Evolutionary conservation across 92 coral and sea anemone species (phyloP), one percentile per base, ranked within the genome.

Genomic region (Actinostola sp.): DNA sequence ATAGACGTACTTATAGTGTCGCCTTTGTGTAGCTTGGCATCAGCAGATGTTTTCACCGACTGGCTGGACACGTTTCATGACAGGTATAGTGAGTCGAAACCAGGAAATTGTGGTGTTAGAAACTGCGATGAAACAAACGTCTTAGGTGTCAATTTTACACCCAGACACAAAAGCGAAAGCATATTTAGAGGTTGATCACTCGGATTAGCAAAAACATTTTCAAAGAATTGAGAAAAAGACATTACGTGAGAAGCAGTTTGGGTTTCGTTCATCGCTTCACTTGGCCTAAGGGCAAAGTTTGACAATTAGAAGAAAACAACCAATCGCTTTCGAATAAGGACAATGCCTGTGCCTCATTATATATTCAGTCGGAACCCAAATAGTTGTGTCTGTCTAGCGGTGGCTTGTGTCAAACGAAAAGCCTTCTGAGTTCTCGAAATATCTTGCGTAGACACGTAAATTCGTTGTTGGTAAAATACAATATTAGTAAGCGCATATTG

Each of bases 241-340:
- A 20, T 68, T 68, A 52, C 74, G 74, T 68, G 74, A 68, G 74
- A 50, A 50, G 5, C n/a, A 32, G 74, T 68, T 68, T 68, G 74
- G 58, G 30, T 68, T 67, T 33, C 36, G 43, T 41, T 56, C 62
- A 50, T 48, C 62, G 58, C 17, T 68, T 68, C 46, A 33, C 58
- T 68, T 68, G 62, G 21, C 74, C 74, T 51, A 11, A 68, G 62
- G 74, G 44, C 74, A 49, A 3, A 25, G 61, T 50, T 67, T 67
- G 32, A 31, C 53, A 67, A 50, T 48, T 48, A 33, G 24, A 21
- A 13, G 5, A 41, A 19, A 20, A 38, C 49, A 35, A 24, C 74
- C 74, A 68, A 68, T 68, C 6, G 49, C 61, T 0, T 50, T 51
- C 23, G 32, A 51, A 8, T 68, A 52, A 0, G 61, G 51, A 68